A percentile compares a stretch with the other conserved stretches of the same genome.
Evolutionary conservation across 2,888 invertebrate species (phyloP).

Genomic region (Molorchus minor): DNA sequence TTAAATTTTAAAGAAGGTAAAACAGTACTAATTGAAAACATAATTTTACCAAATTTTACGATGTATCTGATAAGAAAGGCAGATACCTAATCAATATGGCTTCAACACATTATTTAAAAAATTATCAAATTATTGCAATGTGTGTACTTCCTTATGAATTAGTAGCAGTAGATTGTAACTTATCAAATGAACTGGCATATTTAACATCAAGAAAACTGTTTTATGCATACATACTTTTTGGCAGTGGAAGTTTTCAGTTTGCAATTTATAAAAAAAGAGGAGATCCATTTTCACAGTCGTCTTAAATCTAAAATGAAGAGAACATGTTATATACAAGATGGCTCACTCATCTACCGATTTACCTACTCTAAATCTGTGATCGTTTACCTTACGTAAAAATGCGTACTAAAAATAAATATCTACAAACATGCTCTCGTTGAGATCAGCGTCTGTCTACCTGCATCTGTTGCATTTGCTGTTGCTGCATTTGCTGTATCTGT

Average conservation of each 20-base stretch:
- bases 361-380: conserved; percentile 22
- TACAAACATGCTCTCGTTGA: conserved; percentile 46
- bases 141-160: no score
- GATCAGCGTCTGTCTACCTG: conserved; percentile 69
- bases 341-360: conserved; percentile 13
- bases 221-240: conserved; percentile 36
- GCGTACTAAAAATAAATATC: conserved; percentile 44
- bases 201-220: no score
- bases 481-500: conserved; percentile 65
- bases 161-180: no score
- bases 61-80: no score
- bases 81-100: no score
- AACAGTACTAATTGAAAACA: no score
- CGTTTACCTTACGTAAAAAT: conserved; percentile 28
- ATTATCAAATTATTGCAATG: no score
- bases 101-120: no score
- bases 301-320: conserved; percentile 33
- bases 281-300: conserved; percentile 39
- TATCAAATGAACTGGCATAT: no score
- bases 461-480: conserved; percentile 71
- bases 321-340: conserved; percentile 27
- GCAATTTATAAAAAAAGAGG: conserved; percentile 30
- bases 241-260: conserved; percentile 22
- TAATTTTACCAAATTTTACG: no score
- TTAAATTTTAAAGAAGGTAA: no score